Percentiles rank a stretch among this genome's conserved stretches.
These are phyloP conservation scores for Neuroscelio doddi DNA, from an alignment of 2,888 invertebrate genomes.

Conservation along the genomic window DNA sequence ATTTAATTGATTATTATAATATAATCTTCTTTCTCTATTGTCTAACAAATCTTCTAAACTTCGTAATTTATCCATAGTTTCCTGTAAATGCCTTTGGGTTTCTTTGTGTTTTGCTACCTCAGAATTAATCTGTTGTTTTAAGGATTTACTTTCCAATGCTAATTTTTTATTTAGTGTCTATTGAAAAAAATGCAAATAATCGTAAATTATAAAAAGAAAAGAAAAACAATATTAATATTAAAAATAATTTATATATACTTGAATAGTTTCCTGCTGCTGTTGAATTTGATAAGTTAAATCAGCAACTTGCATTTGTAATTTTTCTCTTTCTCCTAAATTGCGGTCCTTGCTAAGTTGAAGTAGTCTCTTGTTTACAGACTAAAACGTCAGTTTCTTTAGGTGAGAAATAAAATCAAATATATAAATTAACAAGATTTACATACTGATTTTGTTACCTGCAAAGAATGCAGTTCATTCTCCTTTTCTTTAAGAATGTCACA, in stretches of 20 bases:
- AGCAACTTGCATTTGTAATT: slow-evolving; percentile 77
- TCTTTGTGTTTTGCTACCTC: slow-evolving; percentile 83
- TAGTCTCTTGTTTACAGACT: slow-evolving; percentile 81
- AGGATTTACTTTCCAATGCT: slow-evolving; percentile 82
- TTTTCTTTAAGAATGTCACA: slow-evolving; percentile 79
- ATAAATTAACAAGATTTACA: background rate
- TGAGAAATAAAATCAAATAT: background rate
- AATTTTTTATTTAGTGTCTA: slow-evolving; percentile 80
- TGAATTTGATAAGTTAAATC: slow-evolving; percentile 68
- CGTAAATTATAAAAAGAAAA: too few species aligned
- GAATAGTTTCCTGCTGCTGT: slow-evolving; percentile 70
- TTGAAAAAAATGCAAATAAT: slow-evolving; percentile 65
- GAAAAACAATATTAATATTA: too few species aligned
- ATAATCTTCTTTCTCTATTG: slow-evolving; percentile 71
- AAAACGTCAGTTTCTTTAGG: slow-evolving; percentile 12
- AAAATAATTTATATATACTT: too few species aligned
- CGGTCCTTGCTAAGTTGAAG: slow-evolving; percentile 82
- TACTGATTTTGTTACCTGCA: slow-evolving; percentile 68
- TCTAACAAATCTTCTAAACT: slow-evolving; percentile 77
- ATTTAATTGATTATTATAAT: slow-evolving; percentile 58
- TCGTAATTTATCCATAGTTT: slow-evolving; percentile 77
- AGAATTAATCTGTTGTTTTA: slow-evolving; percentile 79
- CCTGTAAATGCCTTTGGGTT: slow-evolving; percentile 79
- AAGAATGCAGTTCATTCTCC: slow-evolving; percentile 78
- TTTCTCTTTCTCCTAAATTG: slow-evolving; percentile 83